Conservation (phyloP, 2,888 invertebrate genomes). For the Glyphotaelius pellucidus region DNA sequence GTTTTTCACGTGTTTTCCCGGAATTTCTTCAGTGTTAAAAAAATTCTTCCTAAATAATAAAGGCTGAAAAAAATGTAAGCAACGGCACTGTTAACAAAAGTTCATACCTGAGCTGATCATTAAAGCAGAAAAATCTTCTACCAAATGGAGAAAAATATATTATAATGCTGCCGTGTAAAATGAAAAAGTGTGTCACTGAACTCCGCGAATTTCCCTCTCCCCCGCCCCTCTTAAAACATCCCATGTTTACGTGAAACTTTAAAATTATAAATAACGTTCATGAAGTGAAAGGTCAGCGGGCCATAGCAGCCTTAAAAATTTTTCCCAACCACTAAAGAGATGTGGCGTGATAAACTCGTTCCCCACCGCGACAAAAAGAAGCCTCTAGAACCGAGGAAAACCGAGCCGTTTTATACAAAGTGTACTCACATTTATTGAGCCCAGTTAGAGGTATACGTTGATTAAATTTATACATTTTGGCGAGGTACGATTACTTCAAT, state of each 20-base stretch:
- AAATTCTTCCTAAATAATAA: too few species aligned
- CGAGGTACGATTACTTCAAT: neutral
- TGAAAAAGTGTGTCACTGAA: neutral
- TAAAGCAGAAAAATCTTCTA: neutral
- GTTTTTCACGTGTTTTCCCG: too few species aligned
- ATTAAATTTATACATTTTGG: neutral
- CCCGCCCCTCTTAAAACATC: neutral
- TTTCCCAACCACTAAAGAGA: slow-evolving; percentile 3
- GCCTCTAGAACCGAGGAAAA: neutral
- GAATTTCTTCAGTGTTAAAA: too few species aligned
- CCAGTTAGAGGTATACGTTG: neutral
- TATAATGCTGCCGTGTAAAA: neutral
- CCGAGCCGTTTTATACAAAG: slow-evolving; percentile 1
- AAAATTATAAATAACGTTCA: neutral
- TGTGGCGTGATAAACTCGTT: slow-evolving; percentile 44
- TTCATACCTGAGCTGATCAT: neutral
- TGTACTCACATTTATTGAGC: neutral
- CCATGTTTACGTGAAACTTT: neutral
- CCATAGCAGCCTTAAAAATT: slow-evolving; percentile 10
- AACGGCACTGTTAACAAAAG: neutral
- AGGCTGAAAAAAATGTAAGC: neutral
- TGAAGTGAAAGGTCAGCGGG: slow-evolving; percentile 29
- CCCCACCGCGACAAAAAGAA: neutral
- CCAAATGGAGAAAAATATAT: neutral
- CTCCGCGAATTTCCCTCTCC: neutral